phyloP scores from a whole-genome alignment of 2,113 vertebrate genomes.

The Macaca nemestrina region DNA sequence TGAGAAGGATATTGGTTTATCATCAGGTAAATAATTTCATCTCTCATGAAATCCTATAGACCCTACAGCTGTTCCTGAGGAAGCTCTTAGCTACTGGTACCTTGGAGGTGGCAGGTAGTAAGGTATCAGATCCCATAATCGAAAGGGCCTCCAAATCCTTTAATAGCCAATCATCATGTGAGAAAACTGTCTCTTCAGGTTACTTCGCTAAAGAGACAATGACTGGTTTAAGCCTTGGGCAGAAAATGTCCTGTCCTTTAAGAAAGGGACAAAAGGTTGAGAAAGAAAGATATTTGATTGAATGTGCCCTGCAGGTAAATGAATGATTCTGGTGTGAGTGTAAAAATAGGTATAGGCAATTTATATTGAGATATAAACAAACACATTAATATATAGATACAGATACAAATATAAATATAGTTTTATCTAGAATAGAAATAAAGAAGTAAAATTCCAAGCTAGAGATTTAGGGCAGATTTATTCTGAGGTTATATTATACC shows the following conservation, averaged over 20 bases:
- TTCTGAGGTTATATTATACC: background rate
- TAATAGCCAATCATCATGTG: background rate
- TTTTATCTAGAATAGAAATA: background rate
- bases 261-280: background rate
- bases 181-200: background rate
- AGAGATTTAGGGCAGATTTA: background rate
- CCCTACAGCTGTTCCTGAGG: conserved; percentile 21
- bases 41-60: background rate
- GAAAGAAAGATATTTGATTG: background rate
- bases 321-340: background rate
- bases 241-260: background rate
- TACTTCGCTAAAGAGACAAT: conserved; percentile 27
- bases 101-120: background rate
- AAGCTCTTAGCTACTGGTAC: conserved; percentile 10
- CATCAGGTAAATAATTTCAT: conserved; percentile 55
- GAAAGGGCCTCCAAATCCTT: background rate
- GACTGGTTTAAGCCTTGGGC: background rate
- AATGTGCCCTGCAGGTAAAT: background rate
- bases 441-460: background rate
- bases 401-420: background rate
- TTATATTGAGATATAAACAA: background rate
- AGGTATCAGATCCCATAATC: conserved; percentile 27
- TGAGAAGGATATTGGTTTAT: conserved; percentile 35
- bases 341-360: background rate
- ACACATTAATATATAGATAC: background rate